Base-by-base conservation (phyloP, 2,797 vertebrate genomes). In the Mallotus villosus region DNA sequence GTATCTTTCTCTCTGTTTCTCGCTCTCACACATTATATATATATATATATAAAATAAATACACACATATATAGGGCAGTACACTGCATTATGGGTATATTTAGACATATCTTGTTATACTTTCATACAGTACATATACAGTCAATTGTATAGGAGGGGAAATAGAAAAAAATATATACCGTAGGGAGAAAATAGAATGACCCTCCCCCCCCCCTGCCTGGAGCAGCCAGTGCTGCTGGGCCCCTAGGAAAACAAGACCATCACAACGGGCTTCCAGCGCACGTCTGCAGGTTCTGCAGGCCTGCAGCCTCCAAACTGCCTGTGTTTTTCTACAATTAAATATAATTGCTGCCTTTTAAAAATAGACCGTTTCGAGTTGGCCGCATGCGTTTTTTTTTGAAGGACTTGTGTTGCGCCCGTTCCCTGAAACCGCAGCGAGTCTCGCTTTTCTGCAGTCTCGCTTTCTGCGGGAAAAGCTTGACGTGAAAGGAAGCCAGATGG, bases 321-420 rank as follows among this genome's bases (percentile, higher is more conserved):
- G 34, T 84, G 77, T 84, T 87, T 87, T 87, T 85, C 84, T 86
- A 80, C 87, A 87, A 92, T 94, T 91, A 90, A 88, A 89, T 84
- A 87, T 92, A 92, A 92, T 91, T 92, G 82, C 72, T 77, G 80
- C 81, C 58, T 79, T 91, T 91, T 84, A 86, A 91, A 92, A 90
- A 91, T 84, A 87, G 89, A 63, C 75, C 67, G 71, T 72, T 85
- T 87, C 4, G 25, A 24, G 59, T 66, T 63, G n/a, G 67, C 72
- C 34, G 19, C 73, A 71, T 83, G 81, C 81, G 78, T 86, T 90
- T 86, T 86, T 86, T 90, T 86, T 86, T 83, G 82, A 78, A 80
- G 82, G 63, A 71, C 74, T 63, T 75, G 29, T 58, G 67, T 64
- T 46, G 22, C 53, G 67, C 68, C 68, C 19, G 64, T 67, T 77